Conservation (phyloP, 2,797 vertebrate genomes). For the Rhodeus uyekii region DNA sequence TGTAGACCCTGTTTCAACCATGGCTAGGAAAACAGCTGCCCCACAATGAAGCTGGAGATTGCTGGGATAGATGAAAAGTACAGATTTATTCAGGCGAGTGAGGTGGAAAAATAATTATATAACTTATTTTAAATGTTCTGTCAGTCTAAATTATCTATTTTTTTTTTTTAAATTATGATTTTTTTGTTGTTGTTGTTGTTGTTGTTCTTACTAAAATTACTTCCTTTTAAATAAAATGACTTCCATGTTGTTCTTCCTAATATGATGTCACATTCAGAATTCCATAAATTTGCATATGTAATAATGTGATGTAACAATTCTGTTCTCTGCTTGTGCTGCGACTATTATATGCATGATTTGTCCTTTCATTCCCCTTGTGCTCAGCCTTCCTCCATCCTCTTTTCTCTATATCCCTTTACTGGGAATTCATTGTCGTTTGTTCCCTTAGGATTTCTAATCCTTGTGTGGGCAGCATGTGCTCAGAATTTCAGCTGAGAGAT, state of each 20-base stretch:
- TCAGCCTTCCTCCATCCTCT: conserved; percentile 12
- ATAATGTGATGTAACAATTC: neutral
- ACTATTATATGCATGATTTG: conserved; percentile 9
- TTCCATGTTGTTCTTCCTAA: neutral
- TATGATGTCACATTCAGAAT: neutral
- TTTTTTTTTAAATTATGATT: neutral
- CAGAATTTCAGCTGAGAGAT: conserved; percentile 9
- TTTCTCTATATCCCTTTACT: conserved; percentile 4
- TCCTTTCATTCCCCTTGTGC: conserved; percentile 3
- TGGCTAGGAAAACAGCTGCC: conserved; percentile 9
- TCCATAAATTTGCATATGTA: neutral
- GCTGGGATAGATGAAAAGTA: conserved; percentile 36
- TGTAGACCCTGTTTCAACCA: conserved; percentile 35
- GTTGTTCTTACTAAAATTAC: neutral
- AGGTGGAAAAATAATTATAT: neutral
- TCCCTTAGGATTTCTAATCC: conserved; percentile 30
- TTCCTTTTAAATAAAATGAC: too few relatives aligned
- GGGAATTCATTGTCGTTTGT: conserved; percentile 23
- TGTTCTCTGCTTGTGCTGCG: neutral
- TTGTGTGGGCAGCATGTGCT: conserved; percentile 38
- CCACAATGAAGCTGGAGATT: conserved; percentile 10
- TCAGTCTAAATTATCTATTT: neutral
- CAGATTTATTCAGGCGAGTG: neutral
- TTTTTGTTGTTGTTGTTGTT: neutral
- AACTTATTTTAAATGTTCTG: neutral